A percentile compares a stretch with the other conserved stretches of the same genome.
These are phyloP conservation scores for Alcis repandata DNA, from an alignment of 2,888 invertebrate genomes.

Conservation along the genomic window DNA sequence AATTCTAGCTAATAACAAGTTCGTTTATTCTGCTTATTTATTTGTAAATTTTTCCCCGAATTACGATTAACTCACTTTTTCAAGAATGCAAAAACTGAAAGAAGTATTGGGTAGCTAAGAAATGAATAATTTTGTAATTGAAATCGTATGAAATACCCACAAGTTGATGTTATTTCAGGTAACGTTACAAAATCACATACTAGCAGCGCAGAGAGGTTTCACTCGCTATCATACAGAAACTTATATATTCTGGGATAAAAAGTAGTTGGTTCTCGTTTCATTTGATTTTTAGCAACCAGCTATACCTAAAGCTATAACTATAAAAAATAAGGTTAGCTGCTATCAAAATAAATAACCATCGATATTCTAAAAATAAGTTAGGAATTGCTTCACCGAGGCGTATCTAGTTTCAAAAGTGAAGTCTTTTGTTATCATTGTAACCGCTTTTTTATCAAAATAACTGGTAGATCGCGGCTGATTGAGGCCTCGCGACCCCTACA, in stretches of 20 bases:
- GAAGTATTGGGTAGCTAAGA: background rate
- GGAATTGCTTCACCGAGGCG: background rate
- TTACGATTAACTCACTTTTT: background rate
- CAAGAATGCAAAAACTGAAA: background rate
- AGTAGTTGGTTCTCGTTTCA: too few species aligned
- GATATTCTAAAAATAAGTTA: slow-evolving; percentile 2
- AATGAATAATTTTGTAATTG: background rate
- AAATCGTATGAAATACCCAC: background rate
- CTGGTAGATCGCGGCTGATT: too few species aligned
- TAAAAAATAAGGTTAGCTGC: too few species aligned
- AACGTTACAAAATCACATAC: too few species aligned
- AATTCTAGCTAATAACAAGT: slow-evolving; percentile 14
- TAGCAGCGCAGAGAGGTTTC: too few species aligned
- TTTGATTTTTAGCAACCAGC: too few species aligned
- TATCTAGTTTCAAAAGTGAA: background rate
- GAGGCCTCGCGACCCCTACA: too few species aligned
- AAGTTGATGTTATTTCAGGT: too few species aligned
- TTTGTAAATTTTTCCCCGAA: slow-evolving; percentile 10
- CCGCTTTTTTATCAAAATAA: background rate
- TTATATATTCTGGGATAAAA: too few species aligned
- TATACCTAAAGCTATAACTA: too few species aligned
- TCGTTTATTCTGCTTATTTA: slow-evolving; percentile 18
- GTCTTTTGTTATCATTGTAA: background rate
- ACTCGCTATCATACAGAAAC: too few species aligned
- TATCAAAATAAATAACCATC: slow-evolving; percentile 1